Conservation (phyloP, 2,888 invertebrate genomes). For the Drosophila rubida region DNA sequence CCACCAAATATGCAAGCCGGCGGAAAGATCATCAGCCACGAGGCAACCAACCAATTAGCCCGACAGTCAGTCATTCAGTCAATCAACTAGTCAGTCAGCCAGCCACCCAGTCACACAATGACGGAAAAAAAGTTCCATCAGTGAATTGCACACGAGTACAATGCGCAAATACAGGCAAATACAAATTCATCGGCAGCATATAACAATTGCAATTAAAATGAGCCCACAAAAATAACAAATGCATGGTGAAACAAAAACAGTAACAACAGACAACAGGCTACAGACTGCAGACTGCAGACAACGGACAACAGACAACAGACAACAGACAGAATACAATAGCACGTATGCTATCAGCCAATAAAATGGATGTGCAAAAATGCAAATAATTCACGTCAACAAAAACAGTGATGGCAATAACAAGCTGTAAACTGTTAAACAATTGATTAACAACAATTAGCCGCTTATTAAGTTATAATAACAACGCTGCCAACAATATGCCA, state of each 20-base stretch:
- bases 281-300: background rate
- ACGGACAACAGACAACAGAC: background rate
- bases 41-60: slow-evolving; percentile 24
- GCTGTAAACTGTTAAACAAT: slow-evolving; percentile 83
- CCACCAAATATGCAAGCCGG: slow-evolving; percentile 48
- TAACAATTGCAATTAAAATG: slow-evolving; percentile 76
- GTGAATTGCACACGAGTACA: slow-evolving; percentile 26
- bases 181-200: slow-evolving; percentile 38
- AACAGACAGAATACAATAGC: slow-evolving; percentile 18
- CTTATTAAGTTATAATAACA: slow-evolving; percentile 80
- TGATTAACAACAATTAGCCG: slow-evolving; percentile 84
- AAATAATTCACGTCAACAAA: slow-evolving; percentile 67
- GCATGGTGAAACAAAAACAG: slow-evolving; percentile 49
- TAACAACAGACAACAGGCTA: slow-evolving; percentile 16
- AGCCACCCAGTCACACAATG: background rate
- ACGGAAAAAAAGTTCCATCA: slow-evolving; percentile 35
- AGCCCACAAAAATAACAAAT: slow-evolving; percentile 59
- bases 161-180: slow-evolving; percentile 22
- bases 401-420: slow-evolving; percentile 50
- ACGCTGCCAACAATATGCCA: slow-evolving; percentile 54
- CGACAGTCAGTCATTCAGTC: slow-evolving; percentile 8
- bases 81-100: slow-evolving; percentile 2
- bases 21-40: slow-evolving; percentile 26
- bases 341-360: slow-evolving; percentile 24
- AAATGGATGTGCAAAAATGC: slow-evolving; percentile 59